Conservation (phyloP, 2,113 vertebrate species). For the Nettapus auritus region DNA sequence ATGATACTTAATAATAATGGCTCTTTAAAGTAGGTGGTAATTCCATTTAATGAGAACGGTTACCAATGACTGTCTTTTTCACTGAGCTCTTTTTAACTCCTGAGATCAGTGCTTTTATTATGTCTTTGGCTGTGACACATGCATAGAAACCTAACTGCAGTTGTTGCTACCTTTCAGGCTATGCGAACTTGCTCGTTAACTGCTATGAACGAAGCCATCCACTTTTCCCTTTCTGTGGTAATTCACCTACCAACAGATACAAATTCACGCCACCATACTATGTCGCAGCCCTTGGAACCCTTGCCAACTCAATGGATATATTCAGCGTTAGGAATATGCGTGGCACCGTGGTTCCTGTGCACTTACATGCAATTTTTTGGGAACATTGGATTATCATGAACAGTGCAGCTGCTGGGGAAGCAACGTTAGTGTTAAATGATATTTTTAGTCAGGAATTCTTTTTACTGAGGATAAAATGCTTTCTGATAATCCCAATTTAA, state of each 20-base stretch:
- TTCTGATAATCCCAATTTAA: background rate
- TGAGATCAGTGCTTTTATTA: background rate
- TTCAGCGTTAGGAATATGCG: background rate
- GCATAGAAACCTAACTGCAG: background rate
- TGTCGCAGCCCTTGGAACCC: background rate
- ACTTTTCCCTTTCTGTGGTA: background rate
- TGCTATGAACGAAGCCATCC: background rate
- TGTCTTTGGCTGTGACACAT: background rate
- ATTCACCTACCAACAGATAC: background rate
- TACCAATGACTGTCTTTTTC: background rate
- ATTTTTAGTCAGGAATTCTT: background rate
- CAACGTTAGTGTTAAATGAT: background rate
- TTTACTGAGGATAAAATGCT: background rate
- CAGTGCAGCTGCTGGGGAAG: background rate
- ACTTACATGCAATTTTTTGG: background rate
- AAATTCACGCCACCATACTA: background rate
- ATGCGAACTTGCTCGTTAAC: background rate
- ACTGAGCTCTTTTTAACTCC: background rate
- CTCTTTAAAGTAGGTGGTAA: slow-evolving; percentile 17
- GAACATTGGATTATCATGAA: background rate
- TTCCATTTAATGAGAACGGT: slow-evolving; percentile 2
- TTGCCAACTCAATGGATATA: background rate
- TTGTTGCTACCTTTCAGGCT: background rate
- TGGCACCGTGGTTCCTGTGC: background rate
- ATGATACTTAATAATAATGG: background rate